phyloP scores from a whole-genome alignment of 2,797 vertebrate species.

The Loris lydekkerianus region DNA sequence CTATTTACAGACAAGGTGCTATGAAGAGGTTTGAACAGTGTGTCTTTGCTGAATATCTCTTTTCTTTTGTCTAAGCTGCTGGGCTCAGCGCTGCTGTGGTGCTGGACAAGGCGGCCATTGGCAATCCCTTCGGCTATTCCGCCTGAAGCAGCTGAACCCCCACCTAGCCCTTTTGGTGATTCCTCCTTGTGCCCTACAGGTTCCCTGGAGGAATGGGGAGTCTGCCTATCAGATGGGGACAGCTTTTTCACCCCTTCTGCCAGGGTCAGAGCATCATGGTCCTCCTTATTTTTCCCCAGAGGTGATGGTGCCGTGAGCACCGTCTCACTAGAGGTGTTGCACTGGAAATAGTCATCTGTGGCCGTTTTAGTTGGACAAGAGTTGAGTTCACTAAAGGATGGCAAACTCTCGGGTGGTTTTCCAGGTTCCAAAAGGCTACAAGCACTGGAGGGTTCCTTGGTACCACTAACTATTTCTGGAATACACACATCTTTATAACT shows the following conservation, averaged over 20 bases:
- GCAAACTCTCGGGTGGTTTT: slow-evolving; percentile 92
- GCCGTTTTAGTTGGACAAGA: slow-evolving; percentile 93
- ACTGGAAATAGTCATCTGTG: slow-evolving; percentile 97
- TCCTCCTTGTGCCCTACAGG: slow-evolving; percentile 94
- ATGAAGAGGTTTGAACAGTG: slow-evolving; percentile 97
- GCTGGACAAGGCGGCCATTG: slow-evolving; percentile 94
- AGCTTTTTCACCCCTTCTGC: slow-evolving; percentile 91
- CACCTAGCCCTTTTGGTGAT: slow-evolving; percentile 92
- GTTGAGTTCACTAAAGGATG: slow-evolving; percentile 95
- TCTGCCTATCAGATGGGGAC: slow-evolving; percentile 90
- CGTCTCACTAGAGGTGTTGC: slow-evolving; percentile 94
- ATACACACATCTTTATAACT: slow-evolving; percentile 94
- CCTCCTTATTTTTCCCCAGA: slow-evolving; percentile 93
- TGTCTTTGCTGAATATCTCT: slow-evolving; percentile 98
- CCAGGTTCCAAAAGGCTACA: slow-evolving; percentile 94
- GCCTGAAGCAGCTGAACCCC: slow-evolving; percentile 85
- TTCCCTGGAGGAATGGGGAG: slow-evolving; percentile 94
- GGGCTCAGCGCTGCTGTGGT: slow-evolving; percentile 92
- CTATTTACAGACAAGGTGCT: slow-evolving; percentile 96
- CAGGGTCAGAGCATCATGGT: slow-evolving; percentile 95
- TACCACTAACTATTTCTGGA: slow-evolving; percentile 94
- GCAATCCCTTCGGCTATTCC: slow-evolving; percentile 91
- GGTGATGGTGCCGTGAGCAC: slow-evolving; percentile 93
- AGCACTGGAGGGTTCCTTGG: slow-evolving; percentile 93
- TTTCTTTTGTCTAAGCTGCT: slow-evolving; percentile 96